These are phyloP conservation scores for Otocyon megalotis DNA, from an alignment of 2,113 vertebrate genomes.

Conservation along the genomic window DNA sequence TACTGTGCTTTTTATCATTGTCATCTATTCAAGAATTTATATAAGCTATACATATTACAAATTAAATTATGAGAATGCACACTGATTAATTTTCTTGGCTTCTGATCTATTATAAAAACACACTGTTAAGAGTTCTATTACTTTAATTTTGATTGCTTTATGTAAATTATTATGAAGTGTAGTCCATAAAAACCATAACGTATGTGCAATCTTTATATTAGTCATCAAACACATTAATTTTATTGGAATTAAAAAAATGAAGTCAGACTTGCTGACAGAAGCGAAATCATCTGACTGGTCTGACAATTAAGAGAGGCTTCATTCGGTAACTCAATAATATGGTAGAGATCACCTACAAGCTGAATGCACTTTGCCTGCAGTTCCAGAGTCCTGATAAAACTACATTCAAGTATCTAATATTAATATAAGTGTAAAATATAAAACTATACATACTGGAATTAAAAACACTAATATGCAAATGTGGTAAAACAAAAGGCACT, in stretches of 20 bases:
- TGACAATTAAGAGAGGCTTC: neutral
- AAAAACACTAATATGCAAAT: constrained; percentile 23
- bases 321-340: accelerated
- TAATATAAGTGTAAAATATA: neutral
- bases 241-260: constrained; percentile 6
- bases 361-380: neutral
- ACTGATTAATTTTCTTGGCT: constrained; percentile 8
- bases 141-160: constrained; percentile 28
- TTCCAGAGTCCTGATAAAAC: neutral
- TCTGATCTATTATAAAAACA: neutral
- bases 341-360: neutral
- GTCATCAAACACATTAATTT: constrained; percentile 2
- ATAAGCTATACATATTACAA: neutral
- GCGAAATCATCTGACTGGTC: neutral
- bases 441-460: constrained; percentile 15
- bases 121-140: neutral
- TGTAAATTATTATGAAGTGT: neutral
- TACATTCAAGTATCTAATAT: neutral
- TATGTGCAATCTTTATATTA: neutral
- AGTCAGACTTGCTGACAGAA: neutral
- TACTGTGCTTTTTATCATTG: neutral
- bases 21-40: constrained; percentile 30
- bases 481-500: neutral
- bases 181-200: neutral
- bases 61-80: neutral